These are phyloP conservation scores for Listrodromus nycthemerus DNA, from an alignment of 2,888 invertebrate species.

Conservation along the genomic window DNA sequence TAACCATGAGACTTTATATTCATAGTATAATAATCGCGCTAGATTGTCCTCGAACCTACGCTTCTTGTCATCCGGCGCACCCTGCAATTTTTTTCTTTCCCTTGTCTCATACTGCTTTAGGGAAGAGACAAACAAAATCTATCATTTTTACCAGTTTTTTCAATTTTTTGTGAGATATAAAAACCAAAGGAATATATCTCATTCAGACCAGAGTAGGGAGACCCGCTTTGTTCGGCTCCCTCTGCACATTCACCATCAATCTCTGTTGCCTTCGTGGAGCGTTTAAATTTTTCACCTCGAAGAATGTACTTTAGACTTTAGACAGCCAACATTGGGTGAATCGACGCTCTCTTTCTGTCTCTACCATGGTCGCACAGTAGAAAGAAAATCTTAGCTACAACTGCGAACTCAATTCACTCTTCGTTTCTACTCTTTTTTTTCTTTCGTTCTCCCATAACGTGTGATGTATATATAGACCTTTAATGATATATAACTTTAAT, in stretches of 20 bases:
- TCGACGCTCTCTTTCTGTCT: background rate
- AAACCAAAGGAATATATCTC: background rate
- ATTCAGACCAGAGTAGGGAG: background rate
- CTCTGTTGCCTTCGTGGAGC: background rate
- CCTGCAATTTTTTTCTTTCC: constrained; percentile 14
- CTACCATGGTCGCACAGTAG: background rate
- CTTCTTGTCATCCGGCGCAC: constrained; percentile 17
- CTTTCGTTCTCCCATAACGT: too few relatives aligned
- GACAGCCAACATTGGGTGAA: background rate
- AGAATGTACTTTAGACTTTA: constrained; percentile 7
- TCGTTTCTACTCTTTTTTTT: background rate
- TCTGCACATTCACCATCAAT: background rate
- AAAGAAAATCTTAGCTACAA: constrained; percentile 3
- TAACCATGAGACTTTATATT: constrained; percentile 28
- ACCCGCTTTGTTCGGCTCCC: background rate
- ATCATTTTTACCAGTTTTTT: background rate
- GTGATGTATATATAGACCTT: too few relatives aligned
- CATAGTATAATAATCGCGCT: constrained; percentile 46
- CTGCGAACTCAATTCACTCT: background rate
- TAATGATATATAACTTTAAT: background rate
- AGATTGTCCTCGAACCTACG: constrained; percentile 13
- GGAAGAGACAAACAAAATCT: background rate
- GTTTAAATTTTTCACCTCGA: constrained; percentile 36
- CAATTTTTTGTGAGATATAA: background rate
- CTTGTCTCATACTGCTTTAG: background rate